These are phyloP conservation scores for Synergus itoensis DNA, from an alignment of 2,888 invertebrate genomes.

Conservation along the genomic window DNA sequence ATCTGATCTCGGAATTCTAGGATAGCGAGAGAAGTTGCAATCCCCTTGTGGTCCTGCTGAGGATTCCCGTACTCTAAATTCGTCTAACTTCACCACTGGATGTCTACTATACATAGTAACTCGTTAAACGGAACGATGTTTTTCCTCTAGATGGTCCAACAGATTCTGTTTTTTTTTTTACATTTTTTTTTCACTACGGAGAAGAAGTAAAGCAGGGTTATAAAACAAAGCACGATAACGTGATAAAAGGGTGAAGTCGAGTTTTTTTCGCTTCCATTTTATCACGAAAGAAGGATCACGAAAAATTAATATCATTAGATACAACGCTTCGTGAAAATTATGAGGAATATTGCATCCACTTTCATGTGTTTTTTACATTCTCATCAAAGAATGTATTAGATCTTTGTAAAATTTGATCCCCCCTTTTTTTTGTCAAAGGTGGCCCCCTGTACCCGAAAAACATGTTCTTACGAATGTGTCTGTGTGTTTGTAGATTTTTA, in stretches of 20 bases:
- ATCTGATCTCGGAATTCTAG: constrained; percentile 5
- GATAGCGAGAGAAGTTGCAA: background rate
- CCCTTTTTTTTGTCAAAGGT: too few relatives aligned
- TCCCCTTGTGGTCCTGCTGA: constrained; percentile 30
- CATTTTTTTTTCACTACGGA: background rate
- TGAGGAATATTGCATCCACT: background rate
- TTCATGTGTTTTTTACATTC: background rate
- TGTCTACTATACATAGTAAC: background rate
- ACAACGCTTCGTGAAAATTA: background rate
- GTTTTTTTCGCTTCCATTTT: background rate
- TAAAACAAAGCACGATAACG: background rate
- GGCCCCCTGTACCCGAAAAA: too few relatives aligned
- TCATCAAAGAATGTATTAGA: too few relatives aligned
- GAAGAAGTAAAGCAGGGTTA: background rate
- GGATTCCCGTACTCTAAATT: constrained; percentile 15
- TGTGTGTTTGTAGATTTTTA: too few relatives aligned
- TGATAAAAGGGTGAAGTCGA: background rate
- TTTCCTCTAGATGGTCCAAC: background rate
- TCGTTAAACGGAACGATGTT: constrained; percentile 28
- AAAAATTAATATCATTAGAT: background rate
- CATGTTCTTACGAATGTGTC: too few relatives aligned
- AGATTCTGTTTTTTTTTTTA: background rate
- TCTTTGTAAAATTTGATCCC: too few relatives aligned
- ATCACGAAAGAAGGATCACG: background rate
- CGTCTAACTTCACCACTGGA: constrained; percentile 18